Base-by-base conservation (phyloP, 2,888 invertebrate genomes). In the Stomorhina lunata region DNA sequence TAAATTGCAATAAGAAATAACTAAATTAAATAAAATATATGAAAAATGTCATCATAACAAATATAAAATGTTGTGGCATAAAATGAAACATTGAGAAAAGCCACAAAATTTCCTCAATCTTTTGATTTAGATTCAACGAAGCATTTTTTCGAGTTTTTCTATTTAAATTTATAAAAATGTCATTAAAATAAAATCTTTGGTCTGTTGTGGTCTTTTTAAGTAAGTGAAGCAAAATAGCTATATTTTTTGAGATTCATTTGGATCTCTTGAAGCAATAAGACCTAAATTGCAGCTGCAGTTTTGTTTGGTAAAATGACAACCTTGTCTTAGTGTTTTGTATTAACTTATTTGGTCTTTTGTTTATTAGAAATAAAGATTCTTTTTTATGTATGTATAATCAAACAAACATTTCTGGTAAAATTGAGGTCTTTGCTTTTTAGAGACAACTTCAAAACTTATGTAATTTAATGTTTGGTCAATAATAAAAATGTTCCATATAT, bases 381-480 rank as follows among this genome's bases (percentile, higher is more conserved):
- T 63, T 0, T 22, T 48, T 12, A 20, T 32, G 12, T 20, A 20
- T 72, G 10, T 6, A 48, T 15, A 25, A 40, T 25, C n/a, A n/a
- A n/a, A n/a, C n/a, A n/a, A n/a, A n/a, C n/a, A n/a, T n/a, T n/a
- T n/a, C n/a, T n/a, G n/a, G n/a, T n/a, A n/a, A n/a, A n/a, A n/a
- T 48, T 34, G 1, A 10, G 10, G 27, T 20, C 61, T 40, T 43
- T 25, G n/a, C n/a, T 68, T 50, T 22, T 32, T 48, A n/a, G 2
- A 45, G 10, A 53, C 61, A 43, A 61, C 53, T 53, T 55, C 20
- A 53, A 55, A 34, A 55, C 53, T 71, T 53, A 37, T 78, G 78
- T 55, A 63, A 71, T 71, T 63, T 71, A 34, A 29, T 27, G 76
- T 37, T 75, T 75, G 57, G 55, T 66, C 75, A 66, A 66, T 50